Evolutionary conservation across 2,113 vertebrate genomes (phyloP).

Genomic region (Zosterops hypoxanthus): DNA sequence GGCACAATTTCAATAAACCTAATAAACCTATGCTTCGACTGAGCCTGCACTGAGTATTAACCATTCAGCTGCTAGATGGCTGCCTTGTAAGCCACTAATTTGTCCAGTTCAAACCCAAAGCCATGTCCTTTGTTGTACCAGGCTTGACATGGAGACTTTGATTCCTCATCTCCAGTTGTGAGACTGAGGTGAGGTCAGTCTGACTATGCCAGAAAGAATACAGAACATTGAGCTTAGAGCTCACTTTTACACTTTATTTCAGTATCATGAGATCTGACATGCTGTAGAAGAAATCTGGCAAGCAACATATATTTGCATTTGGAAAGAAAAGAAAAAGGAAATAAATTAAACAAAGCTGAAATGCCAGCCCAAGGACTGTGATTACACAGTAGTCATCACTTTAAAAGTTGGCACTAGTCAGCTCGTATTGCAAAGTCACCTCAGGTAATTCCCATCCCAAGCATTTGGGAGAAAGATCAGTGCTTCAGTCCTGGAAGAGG

Average conservation of each 20-base stretch:
- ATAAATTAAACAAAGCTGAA: constrained; percentile 4
- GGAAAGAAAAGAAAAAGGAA: constrained; percentile 20
- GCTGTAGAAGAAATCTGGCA: constrained; percentile 10
- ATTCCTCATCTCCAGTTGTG: background rate
- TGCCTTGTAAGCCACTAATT: background rate
- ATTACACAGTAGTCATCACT: constrained; percentile 14
- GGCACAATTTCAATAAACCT: background rate
- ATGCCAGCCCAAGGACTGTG: background rate
- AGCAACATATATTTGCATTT: constrained; percentile 14
- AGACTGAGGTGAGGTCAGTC: background rate
- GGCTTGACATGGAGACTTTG: background rate
- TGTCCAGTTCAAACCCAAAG: background rate
- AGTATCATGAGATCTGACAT: background rate
- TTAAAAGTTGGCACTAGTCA: constrained; percentile 8
- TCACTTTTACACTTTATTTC: background rate
- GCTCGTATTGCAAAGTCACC: background rate
- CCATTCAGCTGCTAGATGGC: background rate
- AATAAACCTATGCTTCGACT: background rate
- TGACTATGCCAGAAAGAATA: background rate
- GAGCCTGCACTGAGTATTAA: background rate
- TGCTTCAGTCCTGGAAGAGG: background rate
- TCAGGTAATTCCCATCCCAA: constrained; percentile 23
- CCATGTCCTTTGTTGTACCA: background rate
- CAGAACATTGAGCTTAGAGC: background rate
- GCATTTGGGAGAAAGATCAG: background rate